Conservation (phyloP, 2,113 vertebrate genomes). For the Onychostoma macrolepis region DNA sequence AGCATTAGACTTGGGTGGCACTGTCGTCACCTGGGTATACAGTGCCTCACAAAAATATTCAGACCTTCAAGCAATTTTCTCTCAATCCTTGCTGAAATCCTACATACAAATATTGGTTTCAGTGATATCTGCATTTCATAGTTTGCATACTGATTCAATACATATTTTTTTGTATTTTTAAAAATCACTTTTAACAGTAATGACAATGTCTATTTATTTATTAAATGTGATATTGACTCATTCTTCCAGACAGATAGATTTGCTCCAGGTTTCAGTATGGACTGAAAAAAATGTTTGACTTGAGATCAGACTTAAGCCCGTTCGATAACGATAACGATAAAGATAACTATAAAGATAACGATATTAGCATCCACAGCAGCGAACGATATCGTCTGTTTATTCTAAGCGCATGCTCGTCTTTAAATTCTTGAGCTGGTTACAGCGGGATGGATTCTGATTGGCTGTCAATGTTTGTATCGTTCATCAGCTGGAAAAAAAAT, state of each 20-base stretch:
- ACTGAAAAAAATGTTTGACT: neutral
- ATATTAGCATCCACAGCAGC: no score
- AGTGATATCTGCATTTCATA: neutral
- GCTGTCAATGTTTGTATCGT: no score
- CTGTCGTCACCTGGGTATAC: constrained; percentile 71
- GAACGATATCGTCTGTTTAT: no score
- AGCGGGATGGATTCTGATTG: no score
- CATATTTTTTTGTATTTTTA: neutral
- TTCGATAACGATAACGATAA: no score
- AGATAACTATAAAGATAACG: no score
- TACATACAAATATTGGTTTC: neutral
- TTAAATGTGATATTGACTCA: neutral
- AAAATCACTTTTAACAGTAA: neutral
- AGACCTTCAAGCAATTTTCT: constrained; percentile 2
- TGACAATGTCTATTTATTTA: neutral
- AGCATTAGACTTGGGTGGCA: constrained; percentile 71
- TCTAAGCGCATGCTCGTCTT: no score
- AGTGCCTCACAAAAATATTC: constrained; percentile 59
- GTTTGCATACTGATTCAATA: neutral
- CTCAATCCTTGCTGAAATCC: neutral
- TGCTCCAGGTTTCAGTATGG: neutral
- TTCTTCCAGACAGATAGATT: neutral
- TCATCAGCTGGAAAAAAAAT: no score
- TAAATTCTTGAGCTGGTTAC: no score
- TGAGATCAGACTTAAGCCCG: neutral